These are phyloP conservation scores for Choloepus didactylus DNA, from an alignment of 2,797 vertebrate genomes.

Conservation along the genomic window DNA sequence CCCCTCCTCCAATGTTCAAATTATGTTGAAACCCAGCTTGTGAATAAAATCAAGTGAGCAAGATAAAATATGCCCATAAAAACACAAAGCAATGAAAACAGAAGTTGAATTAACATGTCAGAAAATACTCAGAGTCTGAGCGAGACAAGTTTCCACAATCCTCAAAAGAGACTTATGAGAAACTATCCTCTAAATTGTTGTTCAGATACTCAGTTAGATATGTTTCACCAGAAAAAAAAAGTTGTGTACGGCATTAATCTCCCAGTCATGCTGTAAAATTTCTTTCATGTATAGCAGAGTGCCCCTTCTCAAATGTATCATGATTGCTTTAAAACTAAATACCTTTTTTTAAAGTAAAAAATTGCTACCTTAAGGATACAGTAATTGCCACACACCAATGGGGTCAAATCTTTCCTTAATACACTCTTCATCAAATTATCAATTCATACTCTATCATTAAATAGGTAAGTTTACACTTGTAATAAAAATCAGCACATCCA, in stretches of 20 bases:
- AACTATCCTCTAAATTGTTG: neutral
- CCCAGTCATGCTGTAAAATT: neutral
- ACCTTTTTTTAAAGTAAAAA: constrained; percentile 50
- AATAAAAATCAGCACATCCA: constrained; percentile 54
- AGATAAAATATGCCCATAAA: constrained; percentile 1
- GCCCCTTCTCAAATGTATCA: constrained; percentile 18
- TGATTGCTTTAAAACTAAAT: constrained; percentile 34
- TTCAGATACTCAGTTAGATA: neutral
- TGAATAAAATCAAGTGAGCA: constrained; percentile 2
- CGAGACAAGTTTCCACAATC: constrained; percentile 12
- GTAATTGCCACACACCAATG: constrained; percentile 18
- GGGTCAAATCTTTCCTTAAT: neutral
- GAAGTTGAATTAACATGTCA: neutral
- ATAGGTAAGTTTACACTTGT: constrained; percentile 29
- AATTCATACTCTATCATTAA: constrained; percentile 21
- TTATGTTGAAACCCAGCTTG: constrained; percentile 24
- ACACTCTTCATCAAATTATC: constrained; percentile 58
- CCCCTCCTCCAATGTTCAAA: neutral
- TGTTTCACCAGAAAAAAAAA: neutral
- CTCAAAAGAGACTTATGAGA: neutral
- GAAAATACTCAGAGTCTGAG: neutral
- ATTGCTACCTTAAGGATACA: neutral
- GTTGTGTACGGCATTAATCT: neutral
- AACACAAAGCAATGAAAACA: neutral
- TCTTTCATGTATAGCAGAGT: neutral